Evolutionary conservation across 2,113 vertebrate genomes (phyloP).

Genomic region (Jaculus jaculus): DNA sequence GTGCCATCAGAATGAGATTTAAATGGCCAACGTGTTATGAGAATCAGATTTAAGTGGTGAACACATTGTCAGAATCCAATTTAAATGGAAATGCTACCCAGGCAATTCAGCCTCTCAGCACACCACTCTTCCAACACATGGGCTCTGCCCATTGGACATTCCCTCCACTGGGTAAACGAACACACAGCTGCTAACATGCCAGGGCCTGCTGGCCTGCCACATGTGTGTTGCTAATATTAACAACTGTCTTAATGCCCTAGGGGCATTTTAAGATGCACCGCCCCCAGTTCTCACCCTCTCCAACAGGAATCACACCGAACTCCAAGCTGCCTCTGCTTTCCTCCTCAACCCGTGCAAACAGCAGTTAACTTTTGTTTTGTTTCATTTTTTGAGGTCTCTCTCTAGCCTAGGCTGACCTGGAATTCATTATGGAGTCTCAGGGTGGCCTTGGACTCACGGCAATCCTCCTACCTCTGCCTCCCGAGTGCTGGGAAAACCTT

Average conservation of each 20-base stretch:
- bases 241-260: background rate
- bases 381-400: background rate
- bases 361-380: constrained; percentile 3
- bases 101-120: constrained; percentile 62
- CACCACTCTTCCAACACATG: background rate
- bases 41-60: constrained; percentile 5
- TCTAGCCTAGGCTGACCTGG: too few relatives aligned
- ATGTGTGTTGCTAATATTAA: background rate
- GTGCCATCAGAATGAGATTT: constrained; percentile 38
- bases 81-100: constrained; percentile 56
- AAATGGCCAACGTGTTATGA: too few relatives aligned
- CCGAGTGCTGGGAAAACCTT: too few relatives aligned
- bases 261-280: background rate
- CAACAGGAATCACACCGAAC: constrained; percentile 28
- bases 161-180: constrained; percentile 42
- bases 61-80: background rate
- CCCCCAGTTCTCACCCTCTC: background rate
- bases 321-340: background rate
- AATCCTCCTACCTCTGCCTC: too few relatives aligned
- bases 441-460: too few relatives aligned
- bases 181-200: constrained; percentile 4
- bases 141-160: constrained; percentile 35
- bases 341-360: background rate
- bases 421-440: too few relatives aligned
- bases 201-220: background rate